Conservation (phyloP, 1,140 invertebrate genomes). For the Zophobas atratus region DNA sequence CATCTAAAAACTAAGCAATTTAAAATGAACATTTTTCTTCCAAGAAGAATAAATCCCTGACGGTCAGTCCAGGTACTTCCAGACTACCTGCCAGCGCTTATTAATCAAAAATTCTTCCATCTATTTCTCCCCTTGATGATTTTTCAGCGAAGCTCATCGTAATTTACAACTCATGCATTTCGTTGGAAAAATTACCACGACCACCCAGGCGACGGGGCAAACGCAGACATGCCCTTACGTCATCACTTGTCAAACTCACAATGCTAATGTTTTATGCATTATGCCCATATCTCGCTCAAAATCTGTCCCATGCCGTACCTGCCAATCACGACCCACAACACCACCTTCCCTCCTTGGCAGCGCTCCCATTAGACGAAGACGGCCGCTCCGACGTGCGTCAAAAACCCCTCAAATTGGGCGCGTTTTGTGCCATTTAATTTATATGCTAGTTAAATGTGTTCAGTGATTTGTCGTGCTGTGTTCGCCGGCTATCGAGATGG, state of each 20-base stretch:
- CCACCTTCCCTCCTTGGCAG: neutral
- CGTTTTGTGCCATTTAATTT: conserved; percentile 53
- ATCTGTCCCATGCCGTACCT: conserved; percentile 54
- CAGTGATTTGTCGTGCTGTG: conserved; percentile 58
- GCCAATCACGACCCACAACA: conserved; percentile 51
- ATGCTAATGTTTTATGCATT: conserved; percentile 58
- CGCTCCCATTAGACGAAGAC: neutral
- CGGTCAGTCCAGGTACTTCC: too few relatives aligned
- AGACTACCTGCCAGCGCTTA: too few relatives aligned
- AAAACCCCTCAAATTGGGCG: conserved; percentile 19
- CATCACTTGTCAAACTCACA: conserved; percentile 56
- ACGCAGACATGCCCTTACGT: conserved; percentile 50
- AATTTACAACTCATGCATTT: too few relatives aligned
- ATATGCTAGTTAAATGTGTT: conserved; percentile 55
- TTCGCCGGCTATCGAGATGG: conserved; percentile 52
- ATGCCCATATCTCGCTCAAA: conserved; percentile 45
- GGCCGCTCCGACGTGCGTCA: neutral
- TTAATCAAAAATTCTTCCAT: too few relatives aligned
- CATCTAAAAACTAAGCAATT: too few relatives aligned
- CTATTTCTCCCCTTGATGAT: too few relatives aligned
- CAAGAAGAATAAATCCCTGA: too few relatives aligned
- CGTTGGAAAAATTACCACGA: neutral
- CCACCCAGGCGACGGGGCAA: conserved; percentile 28
- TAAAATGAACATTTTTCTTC: too few relatives aligned
- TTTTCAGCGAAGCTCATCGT: too few relatives aligned